Evolutionary conservation across 2,888 invertebrate genomes (phyloP).

Genomic region (Melanostoma scalare): DNA sequence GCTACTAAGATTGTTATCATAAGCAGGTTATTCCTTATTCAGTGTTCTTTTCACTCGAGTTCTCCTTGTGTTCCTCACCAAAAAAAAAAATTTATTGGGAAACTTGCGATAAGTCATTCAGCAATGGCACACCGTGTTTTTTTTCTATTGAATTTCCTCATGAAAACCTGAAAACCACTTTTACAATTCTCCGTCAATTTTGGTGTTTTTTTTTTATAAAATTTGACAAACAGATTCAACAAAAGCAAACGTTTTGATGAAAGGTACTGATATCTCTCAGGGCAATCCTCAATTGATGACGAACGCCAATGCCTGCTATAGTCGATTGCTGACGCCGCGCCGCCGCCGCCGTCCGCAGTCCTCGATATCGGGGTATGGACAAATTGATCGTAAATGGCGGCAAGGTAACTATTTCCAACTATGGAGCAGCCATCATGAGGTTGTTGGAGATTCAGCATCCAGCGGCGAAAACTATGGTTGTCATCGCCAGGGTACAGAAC

Average conservation of each 20-base stretch:
- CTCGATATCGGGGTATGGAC: constrained; percentile 99
- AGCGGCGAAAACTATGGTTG: constrained; percentile 98
- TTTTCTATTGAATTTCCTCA: constrained; percentile 69
- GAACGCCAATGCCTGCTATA: constrained; percentile 99
- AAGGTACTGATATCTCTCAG: constrained; percentile 98
- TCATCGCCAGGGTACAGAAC: constrained; percentile 99
- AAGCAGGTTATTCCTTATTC: too few relatives aligned
- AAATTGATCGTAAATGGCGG: constrained; percentile 97
- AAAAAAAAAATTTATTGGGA: too few relatives aligned
- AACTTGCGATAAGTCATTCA: constrained; percentile 50
- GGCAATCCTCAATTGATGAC: constrained; percentile 97
- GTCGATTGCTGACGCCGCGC: constrained; percentile 91
- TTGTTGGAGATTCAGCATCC: constrained; percentile 99
- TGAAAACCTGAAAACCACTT: constrained; percentile 74
- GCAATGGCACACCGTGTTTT: constrained; percentile 29
- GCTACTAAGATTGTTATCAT: too few relatives aligned
- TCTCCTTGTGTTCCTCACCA: too few relatives aligned
- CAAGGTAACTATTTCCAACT: constrained; percentile 98
- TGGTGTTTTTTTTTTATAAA: constrained; percentile 45
- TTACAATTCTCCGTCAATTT: constrained; percentile 73
- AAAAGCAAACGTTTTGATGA: constrained; percentile 95
- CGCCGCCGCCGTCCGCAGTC: constrained; percentile 96
- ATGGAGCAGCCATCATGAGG: constrained; percentile 99
- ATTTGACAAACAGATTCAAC: constrained; percentile 17
- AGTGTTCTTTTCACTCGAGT: too few relatives aligned